Evolutionary conservation across 2,797 vertebrate species (phyloP).

Genomic region (Xiphorhynchus erythropygius): DNA sequence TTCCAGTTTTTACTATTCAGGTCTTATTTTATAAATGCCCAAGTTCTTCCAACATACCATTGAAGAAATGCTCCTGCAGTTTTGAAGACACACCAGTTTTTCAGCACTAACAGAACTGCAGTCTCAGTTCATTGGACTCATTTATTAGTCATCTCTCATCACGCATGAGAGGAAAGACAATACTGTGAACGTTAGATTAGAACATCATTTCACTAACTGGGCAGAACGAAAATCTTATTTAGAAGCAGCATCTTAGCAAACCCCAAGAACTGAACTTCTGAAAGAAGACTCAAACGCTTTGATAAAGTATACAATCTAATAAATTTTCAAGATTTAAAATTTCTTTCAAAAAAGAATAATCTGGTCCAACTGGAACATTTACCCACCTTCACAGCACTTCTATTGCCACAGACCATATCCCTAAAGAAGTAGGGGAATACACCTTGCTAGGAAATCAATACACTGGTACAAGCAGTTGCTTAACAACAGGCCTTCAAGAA

Average conservation of each 20-base stretch:
- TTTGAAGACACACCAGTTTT: slow-evolving; percentile 1
- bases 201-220: not conserved
- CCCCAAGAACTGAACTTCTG: not conserved
- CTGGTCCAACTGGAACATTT: not conserved
- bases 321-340: not conserved
- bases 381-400: not conserved
- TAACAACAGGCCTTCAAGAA: not conserved
- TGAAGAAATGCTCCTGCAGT: not conserved
- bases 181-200: not conserved
- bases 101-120: not conserved
- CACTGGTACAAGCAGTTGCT: not conserved
- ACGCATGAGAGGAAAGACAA: not conserved
- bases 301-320: not conserved
- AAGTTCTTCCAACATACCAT: not conserved
- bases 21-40: not conserved
- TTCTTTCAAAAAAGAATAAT: not conserved
- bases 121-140: not conserved
- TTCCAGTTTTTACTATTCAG: not conserved
- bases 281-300: not conserved
- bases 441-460: not conserved
- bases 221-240: not conserved
- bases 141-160: not conserved
- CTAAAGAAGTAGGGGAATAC: not conserved
- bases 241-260: not conserved
- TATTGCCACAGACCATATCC: not conserved